Base-by-base conservation (phyloP, 2,797 vertebrate genomes). In the Cyclura pinguis region DNA sequence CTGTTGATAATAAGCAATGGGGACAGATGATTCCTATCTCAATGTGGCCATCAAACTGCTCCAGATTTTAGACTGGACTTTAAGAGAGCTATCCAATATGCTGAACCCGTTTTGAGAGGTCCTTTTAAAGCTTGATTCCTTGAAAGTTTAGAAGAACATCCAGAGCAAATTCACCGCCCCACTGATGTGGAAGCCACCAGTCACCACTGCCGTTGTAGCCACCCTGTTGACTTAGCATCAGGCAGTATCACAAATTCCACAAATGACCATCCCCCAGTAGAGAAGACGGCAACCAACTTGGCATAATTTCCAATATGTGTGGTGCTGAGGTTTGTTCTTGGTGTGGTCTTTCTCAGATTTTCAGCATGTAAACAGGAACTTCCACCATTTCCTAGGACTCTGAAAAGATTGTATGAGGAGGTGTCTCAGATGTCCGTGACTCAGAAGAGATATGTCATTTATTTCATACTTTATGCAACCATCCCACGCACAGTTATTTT, bases 391-490 rank as follows among this genome's bases (percentile, higher is more conserved):
- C 18, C 88, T 72, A 83, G 55, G 69, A 47, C 29, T 74, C 47
- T 76, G 47, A 77, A 82, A 87, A 83, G 47, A 57, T n/a, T 35
- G 18, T 76, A 87, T 76, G 83, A 90, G 85, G 89, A 90, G 87
- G 85, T 90, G 50, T 38, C 67, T 81, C 8, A 82, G 42, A 62
- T 86, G n/a, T 55, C 47, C 67, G 38, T 90, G 89, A 90, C 85
- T 87, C 85, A 77, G 52, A 80, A 90, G 80, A 82, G 42, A 47
- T 87, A 59, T 35, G 87, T 72, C n/a, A 82, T 90, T 86, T 81
- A 57, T 72, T 90, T 87, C 27, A 82, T n/a, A 32, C 85, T 42
- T 87, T 86, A 82, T 76, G 20, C 52, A 90, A 90, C 55, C 85
- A 90, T 55, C 73, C 80, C 80, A 55, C 73, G 69, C 85, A 82